Conservation (phyloP, 2,113 vertebrate genomes). For the Hemicordylus capensis region DNA sequence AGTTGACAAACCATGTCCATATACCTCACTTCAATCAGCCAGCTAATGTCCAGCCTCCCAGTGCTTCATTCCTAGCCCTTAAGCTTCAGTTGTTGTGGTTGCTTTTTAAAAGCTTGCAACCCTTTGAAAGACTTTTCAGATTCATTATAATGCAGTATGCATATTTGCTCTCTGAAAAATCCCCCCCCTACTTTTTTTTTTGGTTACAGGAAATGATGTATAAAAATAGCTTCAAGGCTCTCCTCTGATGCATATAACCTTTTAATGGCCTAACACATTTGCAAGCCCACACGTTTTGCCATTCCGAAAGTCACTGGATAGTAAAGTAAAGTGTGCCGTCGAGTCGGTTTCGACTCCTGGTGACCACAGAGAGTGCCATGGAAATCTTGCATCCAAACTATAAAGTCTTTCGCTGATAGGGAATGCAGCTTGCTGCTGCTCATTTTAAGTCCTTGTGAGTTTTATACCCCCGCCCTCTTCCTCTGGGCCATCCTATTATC, state of each 20-base stretch:
- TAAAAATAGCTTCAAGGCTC: slow-evolving; percentile 5
- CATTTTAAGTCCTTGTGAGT: slow-evolving; percentile 6
- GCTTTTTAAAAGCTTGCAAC: not conserved
- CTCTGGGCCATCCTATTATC: slow-evolving; percentile 31
- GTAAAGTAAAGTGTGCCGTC: no score
- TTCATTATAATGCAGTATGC: not conserved
- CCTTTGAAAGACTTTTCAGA: not conserved
- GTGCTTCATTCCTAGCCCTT: not conserved
- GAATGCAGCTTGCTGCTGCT: slow-evolving; percentile 2
- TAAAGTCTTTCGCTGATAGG: not conserved
- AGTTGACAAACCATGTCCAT: no score
- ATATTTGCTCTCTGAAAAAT: not conserved
- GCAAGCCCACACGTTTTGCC: slow-evolving; percentile 24
- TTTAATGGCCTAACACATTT: slow-evolving; percentile 19
- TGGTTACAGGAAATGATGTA: not conserved
- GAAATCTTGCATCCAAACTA: not conserved
- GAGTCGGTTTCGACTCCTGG: no score
- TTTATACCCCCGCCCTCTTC: not conserved
- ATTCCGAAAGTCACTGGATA: not conserved
- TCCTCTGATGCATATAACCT: slow-evolving; percentile 20
- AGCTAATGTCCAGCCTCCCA: not conserved
- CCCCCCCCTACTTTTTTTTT: not conserved
- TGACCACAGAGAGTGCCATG: no score
- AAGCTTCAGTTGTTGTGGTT: not conserved
- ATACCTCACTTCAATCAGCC: not conserved